Base-by-base conservation (phyloP, 2,888 invertebrate genomes). In the Drosophila borealis region DNA sequence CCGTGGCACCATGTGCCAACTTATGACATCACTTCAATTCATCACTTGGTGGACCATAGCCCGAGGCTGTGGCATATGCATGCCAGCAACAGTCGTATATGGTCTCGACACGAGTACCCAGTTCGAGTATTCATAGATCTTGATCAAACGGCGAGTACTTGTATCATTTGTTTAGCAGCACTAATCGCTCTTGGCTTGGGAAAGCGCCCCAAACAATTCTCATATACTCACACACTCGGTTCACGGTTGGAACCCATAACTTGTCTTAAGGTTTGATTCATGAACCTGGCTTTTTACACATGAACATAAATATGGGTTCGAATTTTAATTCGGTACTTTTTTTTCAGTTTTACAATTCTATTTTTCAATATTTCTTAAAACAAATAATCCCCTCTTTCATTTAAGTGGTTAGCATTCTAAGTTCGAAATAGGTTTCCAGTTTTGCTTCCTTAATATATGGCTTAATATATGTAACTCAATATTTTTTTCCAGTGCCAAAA, bases 11-110 rank as follows among this genome's bases (percentile, higher is more conserved):
- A 80, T 83, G 83, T 74, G 84, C 87, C 83, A 80, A 62, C 73
- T 89, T 89, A 89, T 84, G 83, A 80, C 83, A 84, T 88, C 89
- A 83, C 87, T 49, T 72, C 87, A 83, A 83, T 88, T 81, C 81
- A 88, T 81, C 88, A 81, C 55, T 54, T 66, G 80, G 42, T 48
- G 59, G 59, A 64, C 72, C 54, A 66, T 14, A 71, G 79, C 85
- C 60, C 46, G 39, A 14, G 48, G 70, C 59, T 41, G 51, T 54
- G 36, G 9, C 48, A 49, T 25, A 42, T 25, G 34, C 55, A 67
- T 29, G 33, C 57, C 59, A 66, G 41, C 41, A 41, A 55, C 61
- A 49, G 36, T 45, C 61, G 56, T 37, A 59, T 25, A 49, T 48
- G 45, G 49, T 64, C 65, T 36, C 29, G 66, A 48, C 66, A 59